Percentiles rank a stretch among this genome's conserved stretches.
phyloP scores from a whole-genome alignment of 2,797 vertebrate species.

The Microchirus variegatus region DNA sequence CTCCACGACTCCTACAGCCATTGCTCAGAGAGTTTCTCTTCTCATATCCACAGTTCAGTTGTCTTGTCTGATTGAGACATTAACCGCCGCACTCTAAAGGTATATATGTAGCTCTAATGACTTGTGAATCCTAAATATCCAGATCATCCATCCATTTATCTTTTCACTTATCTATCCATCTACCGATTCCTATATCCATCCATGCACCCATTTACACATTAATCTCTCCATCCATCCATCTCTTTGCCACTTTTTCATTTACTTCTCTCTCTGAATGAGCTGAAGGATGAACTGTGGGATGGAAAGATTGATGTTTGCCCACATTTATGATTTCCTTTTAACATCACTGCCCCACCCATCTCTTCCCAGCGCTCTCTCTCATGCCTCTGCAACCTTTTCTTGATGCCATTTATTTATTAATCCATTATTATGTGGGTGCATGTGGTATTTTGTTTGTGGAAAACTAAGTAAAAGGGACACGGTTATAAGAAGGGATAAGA shows the following conservation, averaged over 20 bases:
- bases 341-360: conserved; percentile 23
- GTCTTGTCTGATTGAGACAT: not conserved
- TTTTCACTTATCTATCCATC: conserved; percentile 47
- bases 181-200: conserved; percentile 26
- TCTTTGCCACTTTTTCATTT: conserved; percentile 56
- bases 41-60: too few relatives aligned
- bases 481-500: conserved; percentile 13
- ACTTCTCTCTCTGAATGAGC: conserved; percentile 41
- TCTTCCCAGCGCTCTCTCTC: conserved; percentile 13
- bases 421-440: conserved; percentile 4
- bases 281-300: conserved; percentile 39
- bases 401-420: conserved; percentile 52
- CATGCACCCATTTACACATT: conserved; percentile 48
- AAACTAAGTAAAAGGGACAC: conserved; percentile 1
- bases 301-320: conserved; percentile 51
- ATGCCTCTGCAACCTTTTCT: conserved; percentile 18
- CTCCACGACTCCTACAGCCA: too few relatives aligned
- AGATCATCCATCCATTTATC: conserved; percentile 51
- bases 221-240: conserved; percentile 49
- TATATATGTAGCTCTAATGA: conserved; percentile 35
- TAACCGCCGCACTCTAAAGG: conserved; percentile 10
- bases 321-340: conserved; percentile 44
- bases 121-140: conserved; percentile 53
- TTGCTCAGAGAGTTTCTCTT: too few relatives aligned
- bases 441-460: conserved; percentile 29